Evolutionary conservation across 1,140 invertebrate genomes (phyloP), one percentile per base, ranked within the genome.

Genomic region (Parapsyche elsis): DNA sequence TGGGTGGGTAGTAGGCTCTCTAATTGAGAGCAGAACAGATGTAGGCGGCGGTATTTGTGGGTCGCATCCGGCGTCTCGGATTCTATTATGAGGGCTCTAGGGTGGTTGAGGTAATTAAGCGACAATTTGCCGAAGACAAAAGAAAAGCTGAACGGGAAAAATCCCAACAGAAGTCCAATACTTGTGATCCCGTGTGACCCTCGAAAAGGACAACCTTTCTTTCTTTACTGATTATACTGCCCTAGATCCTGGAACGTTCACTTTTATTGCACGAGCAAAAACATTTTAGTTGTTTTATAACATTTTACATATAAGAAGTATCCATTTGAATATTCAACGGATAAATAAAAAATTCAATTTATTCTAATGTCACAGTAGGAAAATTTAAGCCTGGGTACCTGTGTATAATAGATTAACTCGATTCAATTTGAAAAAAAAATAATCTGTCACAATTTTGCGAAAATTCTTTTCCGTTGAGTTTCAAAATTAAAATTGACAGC

Each of bases 21-120:
- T 67, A 67, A 67, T 67, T 67, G 64, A 23, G 64, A 23, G 9
- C 23, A 12, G 64, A 67, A 67, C 64, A 67, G 64, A 67, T 67
- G 64, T 61, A 23, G 14, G n/a, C 16, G 7, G 7, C 53, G 59
- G 21, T 67, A 30, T 67, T 67, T 67, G 64, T n/a, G 24, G 49
- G 16, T 16, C 10, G 16, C 49, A 53, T 53, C 49, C 49, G 49
- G 21, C 64, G 64, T 30, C 19, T 30, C 64, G 19, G 24, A 12
- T 67, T 53, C 49, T 16, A 16, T 53, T 53, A 16, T 16, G 49
- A 53, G 16, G 16, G 49, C 49, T 67, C 24, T 38, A 38, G 30
- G 30, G 30, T 7, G 1, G 30, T 38, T 38, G 64, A 67, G 64
- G 64, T 67, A 67, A 67, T 67, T 67, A 67, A 26, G 64, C 64